Evolutionary conservation across 1,140 invertebrate species (phyloP), one percentile per base, ranked within the genome.

Genomic region (Diprion similis): DNA sequence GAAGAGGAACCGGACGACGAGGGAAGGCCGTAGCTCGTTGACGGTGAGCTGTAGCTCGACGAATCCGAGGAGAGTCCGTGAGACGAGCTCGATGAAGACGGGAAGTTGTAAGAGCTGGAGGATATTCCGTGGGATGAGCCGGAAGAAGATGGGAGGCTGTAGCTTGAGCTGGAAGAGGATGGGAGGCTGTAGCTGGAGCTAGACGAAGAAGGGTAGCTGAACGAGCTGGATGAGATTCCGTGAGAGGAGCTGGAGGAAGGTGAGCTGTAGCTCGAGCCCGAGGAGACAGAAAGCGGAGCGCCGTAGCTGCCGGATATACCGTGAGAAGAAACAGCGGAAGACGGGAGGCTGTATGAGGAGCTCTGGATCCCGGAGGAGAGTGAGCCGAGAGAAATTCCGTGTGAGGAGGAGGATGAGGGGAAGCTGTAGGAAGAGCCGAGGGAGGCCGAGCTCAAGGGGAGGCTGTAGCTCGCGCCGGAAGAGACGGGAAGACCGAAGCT

Each of bases 221-320:
- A 68, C 4, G 78, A 75, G 15, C 72, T 73, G 0, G 79, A 66
- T 9, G 78, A 75, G n/a, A 73, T 69, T 47, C 81, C 79, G 10
- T 80, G 78, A 6, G 79, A 77, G n/a, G 84, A 76, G 37, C 79
- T 73, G 8, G 78, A 77, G 1, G 78, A 73, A 15, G 81, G 73
- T 15, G 78, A 2, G 46, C 51, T 73, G 24, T 82, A 84, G 18
- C 74, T 68, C 0, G 77, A 71, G 51, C 11, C 51, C n/a, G 51
- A 59, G n/a, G 51, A 59, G 51, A 17, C 51, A 9, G 51, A 59
- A 17, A 17, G 3, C 8, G 78, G 75, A 10, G 66, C 19, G 15
- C 74, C 68, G 0, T 71, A 46, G 7, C 11, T 59, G 0, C 79
- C 71, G 13, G 72, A 45, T 15, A 45, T 11, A 15, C 66, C 66